Conservation (phyloP, 2,113 vertebrate species). For the Cavia porcellus region DNA sequence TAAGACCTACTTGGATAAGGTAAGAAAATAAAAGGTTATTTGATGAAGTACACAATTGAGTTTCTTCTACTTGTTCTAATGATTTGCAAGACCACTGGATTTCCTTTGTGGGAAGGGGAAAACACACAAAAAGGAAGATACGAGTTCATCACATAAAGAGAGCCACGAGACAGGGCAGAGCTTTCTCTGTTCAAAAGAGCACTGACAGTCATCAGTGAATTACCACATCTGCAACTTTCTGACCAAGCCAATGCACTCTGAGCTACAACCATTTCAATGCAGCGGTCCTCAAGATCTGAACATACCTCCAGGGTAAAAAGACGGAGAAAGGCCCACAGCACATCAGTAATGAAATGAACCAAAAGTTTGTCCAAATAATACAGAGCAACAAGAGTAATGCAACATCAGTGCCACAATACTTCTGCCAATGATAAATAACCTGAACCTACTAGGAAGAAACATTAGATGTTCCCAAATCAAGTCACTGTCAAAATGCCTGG, state of each 20-base stretch:
- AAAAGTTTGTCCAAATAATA: neutral
- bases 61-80: neutral
- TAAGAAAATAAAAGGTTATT: neutral
- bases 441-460: neutral
- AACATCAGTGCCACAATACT: neutral
- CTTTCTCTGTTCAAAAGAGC: neutral
- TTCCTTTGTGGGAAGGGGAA: neutral
- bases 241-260: neutral
- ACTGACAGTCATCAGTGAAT: neutral
- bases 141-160: neutral
- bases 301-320: neutral
- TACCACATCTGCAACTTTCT: neutral
- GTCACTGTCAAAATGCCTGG: neutral
- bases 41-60: neutral
- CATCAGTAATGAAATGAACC: neutral
- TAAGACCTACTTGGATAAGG: slow-evolving; percentile 10
- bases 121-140: neutral
- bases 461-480: neutral
- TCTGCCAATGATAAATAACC: neutral
- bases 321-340: neutral
- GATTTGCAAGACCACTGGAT: neutral
- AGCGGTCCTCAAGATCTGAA: neutral
- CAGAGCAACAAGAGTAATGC: neutral
- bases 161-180: neutral
- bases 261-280: neutral